phyloP scores from a whole-genome alignment of 2,113 vertebrate genomes.

The Hiodon alosoides region DNA sequence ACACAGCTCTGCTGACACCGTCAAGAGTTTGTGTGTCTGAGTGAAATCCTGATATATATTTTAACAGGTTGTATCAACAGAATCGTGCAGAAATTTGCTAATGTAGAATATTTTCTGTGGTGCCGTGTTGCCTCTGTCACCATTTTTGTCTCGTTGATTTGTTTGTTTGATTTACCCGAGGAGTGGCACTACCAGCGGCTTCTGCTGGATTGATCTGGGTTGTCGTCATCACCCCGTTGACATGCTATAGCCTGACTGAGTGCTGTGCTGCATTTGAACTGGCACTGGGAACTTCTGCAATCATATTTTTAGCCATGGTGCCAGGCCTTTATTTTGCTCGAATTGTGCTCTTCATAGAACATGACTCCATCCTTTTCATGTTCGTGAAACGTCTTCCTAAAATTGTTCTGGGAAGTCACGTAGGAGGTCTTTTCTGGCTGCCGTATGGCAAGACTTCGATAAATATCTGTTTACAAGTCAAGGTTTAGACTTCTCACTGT shows the following conservation, averaged over 20 bases:
- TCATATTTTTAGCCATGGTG: slow-evolving; percentile 8
- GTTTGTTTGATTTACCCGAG: not conserved
- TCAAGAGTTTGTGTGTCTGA: slow-evolving; percentile 3
- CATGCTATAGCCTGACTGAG: not conserved
- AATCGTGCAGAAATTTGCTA: no score
- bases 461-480: slow-evolving; percentile 40
- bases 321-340: slow-evolving; percentile 11
- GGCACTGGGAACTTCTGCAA: not conserved
- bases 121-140: not conserved
- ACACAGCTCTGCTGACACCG: slow-evolving; percentile 14
- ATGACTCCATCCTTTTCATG: slow-evolving; percentile 19
- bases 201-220: not conserved
- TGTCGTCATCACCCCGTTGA: not conserved
- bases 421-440: slow-evolving; percentile 26
- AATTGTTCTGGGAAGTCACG: slow-evolving; percentile 33
- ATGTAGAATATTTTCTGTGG: no score
- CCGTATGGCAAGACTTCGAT: slow-evolving; percentile 28
- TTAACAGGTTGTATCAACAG: not conserved
- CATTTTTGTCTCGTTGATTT: not conserved
- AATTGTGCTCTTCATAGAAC: slow-evolving; percentile 29
- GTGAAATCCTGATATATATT: slow-evolving; percentile 6
- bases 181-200: not conserved
- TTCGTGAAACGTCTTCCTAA: slow-evolving; percentile 28
- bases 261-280: not conserved
- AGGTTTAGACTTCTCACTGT: slow-evolving; percentile 18